A percentile compares a stretch with the other conserved stretches of the same genome.
These are phyloP conservation scores for Oegoconia quadripuncta DNA, from an alignment of 2,888 invertebrate species.

Conservation along the genomic window DNA sequence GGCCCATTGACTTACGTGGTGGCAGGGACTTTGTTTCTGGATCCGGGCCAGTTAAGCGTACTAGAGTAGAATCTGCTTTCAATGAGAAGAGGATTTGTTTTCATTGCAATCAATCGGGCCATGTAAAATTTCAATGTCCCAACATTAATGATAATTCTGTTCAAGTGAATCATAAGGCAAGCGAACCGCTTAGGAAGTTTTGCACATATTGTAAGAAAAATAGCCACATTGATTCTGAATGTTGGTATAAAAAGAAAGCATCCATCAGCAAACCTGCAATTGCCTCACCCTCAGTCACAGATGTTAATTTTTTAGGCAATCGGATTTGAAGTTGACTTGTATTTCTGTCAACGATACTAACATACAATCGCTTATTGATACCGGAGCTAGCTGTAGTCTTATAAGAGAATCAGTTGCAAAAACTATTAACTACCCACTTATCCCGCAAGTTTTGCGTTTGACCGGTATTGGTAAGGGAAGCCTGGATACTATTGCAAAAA, in stretches of 20 bases:
- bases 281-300: too few species aligned
- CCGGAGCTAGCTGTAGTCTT: too few species aligned
- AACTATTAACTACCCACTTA: constrained; percentile 7
- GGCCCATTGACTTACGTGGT: constrained; percentile 9
- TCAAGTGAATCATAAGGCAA: too few species aligned
- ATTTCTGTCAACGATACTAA: constrained; percentile 9
- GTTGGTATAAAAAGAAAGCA: too few species aligned
- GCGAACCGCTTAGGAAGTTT: too few species aligned
- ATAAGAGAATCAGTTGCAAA: constrained; percentile 20
- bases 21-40: too few species aligned
- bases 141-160: too few species aligned
- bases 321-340: constrained; percentile 11
- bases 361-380: constrained; percentile 18
- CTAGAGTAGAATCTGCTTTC: too few species aligned
- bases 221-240: too few species aligned
- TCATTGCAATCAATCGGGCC: constrained; percentile 10
- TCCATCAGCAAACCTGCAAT: too few species aligned
- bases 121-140: constrained; percentile 5
- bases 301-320: too few species aligned
- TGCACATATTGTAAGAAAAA: constrained; percentile 20
- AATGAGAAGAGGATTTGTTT: constrained; percentile 8
- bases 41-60: not conserved
- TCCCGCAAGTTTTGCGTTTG: constrained; percentile 5
- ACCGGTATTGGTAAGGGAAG: constrained; percentile 16
- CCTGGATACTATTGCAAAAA: constrained; percentile 13